phyloP scores from a whole-genome alignment of 2,113 vertebrate species.

The Melospiza georgiana region DNA sequence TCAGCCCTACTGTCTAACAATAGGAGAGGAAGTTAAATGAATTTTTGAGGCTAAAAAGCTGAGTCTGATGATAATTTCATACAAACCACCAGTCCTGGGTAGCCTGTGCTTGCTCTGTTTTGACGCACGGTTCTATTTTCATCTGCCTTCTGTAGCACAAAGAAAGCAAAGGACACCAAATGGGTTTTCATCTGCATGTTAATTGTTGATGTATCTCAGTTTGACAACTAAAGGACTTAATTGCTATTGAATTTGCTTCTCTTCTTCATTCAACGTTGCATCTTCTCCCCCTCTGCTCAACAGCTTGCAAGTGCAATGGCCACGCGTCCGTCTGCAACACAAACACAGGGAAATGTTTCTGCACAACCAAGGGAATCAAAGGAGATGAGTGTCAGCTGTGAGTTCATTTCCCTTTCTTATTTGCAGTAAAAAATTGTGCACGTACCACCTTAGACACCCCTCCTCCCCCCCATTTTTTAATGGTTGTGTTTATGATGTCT shows the following conservation, averaged over 20 bases:
- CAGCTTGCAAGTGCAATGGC: constrained; percentile 97
- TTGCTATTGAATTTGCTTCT: not conserved
- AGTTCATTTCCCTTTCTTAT: constrained; percentile 67
- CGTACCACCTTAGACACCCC: rapidly evolving
- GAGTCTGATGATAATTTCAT: not conserved
- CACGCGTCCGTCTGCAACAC: constrained; percentile 93
- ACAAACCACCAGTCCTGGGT: not conserved
- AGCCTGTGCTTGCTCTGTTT: not conserved
- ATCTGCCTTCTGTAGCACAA: not conserved
- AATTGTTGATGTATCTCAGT: not conserved
- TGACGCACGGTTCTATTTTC: not conserved
- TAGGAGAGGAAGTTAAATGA: not conserved
- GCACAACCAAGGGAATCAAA: constrained; percentile 98
- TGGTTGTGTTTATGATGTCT: not conserved
- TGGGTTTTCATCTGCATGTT: not conserved
- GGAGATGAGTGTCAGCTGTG: constrained; percentile 97
- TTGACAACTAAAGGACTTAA: not conserved
- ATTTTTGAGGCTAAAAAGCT: not conserved
- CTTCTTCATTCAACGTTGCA: not conserved
- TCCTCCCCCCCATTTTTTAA: not conserved
- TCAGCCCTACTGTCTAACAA: not conserved
- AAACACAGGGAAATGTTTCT: constrained; percentile 95
- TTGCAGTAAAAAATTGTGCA: not conserved
- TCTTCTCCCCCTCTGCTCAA: not conserved
- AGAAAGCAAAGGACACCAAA: not conserved